A percentile compares a stretch with the other conserved stretches of the same genome.
These are phyloP conservation scores for Fistularia tabacaria DNA, from an alignment of 2,797 vertebrate species.

Conservation along the genomic window DNA sequence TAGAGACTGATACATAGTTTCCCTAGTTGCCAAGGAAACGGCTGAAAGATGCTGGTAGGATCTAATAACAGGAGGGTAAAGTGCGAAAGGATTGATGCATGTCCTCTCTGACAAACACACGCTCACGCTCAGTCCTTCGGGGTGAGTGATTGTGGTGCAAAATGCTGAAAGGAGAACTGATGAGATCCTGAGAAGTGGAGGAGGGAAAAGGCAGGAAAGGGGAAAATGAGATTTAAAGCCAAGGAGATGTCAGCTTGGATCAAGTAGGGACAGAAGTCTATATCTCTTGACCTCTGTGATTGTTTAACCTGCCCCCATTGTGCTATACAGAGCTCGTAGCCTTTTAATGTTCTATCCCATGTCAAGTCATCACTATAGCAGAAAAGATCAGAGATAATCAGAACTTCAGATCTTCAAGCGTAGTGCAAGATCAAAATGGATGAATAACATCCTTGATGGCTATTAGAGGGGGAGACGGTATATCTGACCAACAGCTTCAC, in stretches of 20 bases:
- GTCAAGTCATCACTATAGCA: conserved; percentile 16
- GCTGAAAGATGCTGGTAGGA: conserved; percentile 23
- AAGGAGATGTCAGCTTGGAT: conserved; percentile 38
- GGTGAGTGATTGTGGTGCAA: conserved; percentile 56
- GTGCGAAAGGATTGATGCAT: conserved; percentile 35
- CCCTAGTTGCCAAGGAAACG: conserved; percentile 56
- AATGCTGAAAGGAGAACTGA: conserved; percentile 45
- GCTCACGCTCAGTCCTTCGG: conserved; percentile 20
- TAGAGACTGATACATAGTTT: conserved; percentile 31
- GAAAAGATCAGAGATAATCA: conserved; percentile 18
- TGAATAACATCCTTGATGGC: too few species aligned
- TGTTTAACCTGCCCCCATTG: conserved; percentile 18
- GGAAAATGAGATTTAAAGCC: conserved; percentile 25
- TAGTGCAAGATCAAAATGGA: too few species aligned
- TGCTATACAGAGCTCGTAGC: not conserved
- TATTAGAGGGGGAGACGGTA: too few species aligned
- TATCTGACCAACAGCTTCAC: too few species aligned
- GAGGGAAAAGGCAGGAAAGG: not conserved
- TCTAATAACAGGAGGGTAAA: conserved; percentile 43
- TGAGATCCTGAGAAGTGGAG: conserved; percentile 41
- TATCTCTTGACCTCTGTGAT: conserved; percentile 28
- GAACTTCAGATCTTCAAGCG: conserved; percentile 10
- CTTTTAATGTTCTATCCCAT: conserved; percentile 23
- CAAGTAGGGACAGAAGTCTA: conserved; percentile 39
- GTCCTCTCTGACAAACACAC: conserved; percentile 29